Percentiles rank a stretch among this genome's conserved stretches.
Conservation (phyloP, 2,113 vertebrate species). For the Phaethon lepturus region DNA sequence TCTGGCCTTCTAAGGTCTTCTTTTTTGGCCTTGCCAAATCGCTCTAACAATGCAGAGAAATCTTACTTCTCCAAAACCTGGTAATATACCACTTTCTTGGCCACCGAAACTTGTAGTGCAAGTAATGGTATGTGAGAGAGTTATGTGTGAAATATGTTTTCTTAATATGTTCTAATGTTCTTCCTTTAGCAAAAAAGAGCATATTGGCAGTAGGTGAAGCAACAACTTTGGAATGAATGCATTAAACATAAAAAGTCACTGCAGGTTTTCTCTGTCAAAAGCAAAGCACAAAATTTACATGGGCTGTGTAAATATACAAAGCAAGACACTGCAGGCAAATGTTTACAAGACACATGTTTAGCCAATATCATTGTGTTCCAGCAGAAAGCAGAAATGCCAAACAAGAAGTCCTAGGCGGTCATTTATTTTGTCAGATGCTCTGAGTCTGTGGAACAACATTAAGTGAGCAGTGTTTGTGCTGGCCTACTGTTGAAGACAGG, state of each 20-base stretch:
- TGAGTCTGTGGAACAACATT: neutral
- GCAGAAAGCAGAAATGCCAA: neutral
- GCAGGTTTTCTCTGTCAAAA: neutral
- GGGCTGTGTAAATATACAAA: neutral
- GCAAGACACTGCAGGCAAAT: neutral
- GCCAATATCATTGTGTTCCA: neutral
- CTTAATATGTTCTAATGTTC: neutral
- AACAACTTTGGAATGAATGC: neutral
- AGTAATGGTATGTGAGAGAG: neutral
- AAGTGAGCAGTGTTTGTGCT: neutral
- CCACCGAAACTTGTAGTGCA: neutral
- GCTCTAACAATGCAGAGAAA: neutral
- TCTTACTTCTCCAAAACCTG: neutral
- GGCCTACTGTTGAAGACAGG: neutral
- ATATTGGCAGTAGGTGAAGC: neutral
- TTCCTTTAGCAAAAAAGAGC: neutral
- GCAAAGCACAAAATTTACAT: neutral
- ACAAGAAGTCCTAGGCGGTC: neutral
- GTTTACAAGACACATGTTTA: neutral
- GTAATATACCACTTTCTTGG: neutral
- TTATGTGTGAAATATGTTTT: neutral
- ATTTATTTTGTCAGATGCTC: constrained; percentile 22
- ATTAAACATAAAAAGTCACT: neutral
- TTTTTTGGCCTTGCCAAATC: neutral
- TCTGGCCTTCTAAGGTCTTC: neutral